A percentile compares a stretch with the other conserved stretches of the same genome.
phyloP scores from a whole-genome alignment of 1,140 invertebrate genomes.

The Drosophila setifemur region DNA sequence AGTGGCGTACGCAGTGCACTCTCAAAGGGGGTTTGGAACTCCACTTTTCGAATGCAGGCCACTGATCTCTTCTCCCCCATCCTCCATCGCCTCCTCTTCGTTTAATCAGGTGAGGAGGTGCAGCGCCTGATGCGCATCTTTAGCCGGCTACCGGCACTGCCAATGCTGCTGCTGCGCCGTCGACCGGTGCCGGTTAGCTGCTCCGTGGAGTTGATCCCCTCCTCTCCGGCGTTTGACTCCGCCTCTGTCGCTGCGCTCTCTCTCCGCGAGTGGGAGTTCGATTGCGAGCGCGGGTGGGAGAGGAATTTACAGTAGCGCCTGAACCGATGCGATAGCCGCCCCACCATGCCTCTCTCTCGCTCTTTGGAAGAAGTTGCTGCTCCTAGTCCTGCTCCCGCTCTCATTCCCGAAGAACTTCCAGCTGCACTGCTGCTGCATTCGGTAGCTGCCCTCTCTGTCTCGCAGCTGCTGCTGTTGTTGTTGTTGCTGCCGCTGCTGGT shows the following conservation, averaged over 20 bases:
- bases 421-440: neutral
- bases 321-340: constrained; percentile 51
- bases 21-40: too few species aligned
- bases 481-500: constrained; percentile 16
- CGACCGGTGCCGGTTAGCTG: constrained; percentile 54
- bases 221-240: neutral
- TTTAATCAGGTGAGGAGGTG: constrained; percentile 62
- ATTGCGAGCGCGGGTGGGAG: neutral
- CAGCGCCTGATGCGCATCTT: constrained; percentile 63
- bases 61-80: too few species aligned
- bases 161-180: constrained; percentile 57
- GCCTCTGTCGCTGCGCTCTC: constrained; percentile 7
- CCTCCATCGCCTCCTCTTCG: neutral
- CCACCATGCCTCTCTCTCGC: constrained; percentile 28
- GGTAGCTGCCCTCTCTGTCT: neutral
- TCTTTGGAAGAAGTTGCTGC: neutral
- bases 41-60: too few species aligned
- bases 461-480: constrained; percentile 11
- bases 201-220: constrained; percentile 41
- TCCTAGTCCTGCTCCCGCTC: neutral
- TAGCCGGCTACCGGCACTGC: constrained; percentile 52
- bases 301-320: constrained; percentile 45
- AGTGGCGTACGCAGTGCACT: too few species aligned
- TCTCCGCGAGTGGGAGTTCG: neutral
- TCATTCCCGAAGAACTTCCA: neutral